Conservation (phyloP, 2,888 invertebrate species). For the Mongoloraphidia duomilia region DNA sequence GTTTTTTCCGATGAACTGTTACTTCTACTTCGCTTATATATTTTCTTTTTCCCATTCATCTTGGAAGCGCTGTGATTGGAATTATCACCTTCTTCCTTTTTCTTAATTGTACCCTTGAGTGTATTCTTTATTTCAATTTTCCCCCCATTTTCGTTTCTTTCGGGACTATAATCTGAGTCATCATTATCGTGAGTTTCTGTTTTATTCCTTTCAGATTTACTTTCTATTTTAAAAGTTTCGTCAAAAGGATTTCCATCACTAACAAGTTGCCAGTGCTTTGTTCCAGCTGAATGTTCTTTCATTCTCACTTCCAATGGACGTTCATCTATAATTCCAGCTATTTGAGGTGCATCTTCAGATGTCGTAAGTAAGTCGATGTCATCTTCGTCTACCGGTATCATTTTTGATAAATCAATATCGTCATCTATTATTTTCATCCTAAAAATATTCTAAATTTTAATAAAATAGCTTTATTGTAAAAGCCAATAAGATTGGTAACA, state of each 20-base stretch:
- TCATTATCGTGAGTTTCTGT: too few species aligned
- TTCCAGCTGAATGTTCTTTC: slow-evolving; percentile 8
- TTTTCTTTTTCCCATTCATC: too few species aligned
- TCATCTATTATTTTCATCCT: slow-evolving; percentile 80
- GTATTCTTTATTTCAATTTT: slow-evolving; percentile 13
- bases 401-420: slow-evolving; percentile 51
- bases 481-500: background rate
- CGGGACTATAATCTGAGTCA: background rate
- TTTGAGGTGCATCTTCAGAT: slow-evolving; percentile 80
- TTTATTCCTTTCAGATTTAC: too few species aligned
- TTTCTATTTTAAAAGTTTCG: too few species aligned
- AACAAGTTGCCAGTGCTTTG: slow-evolving; percentile 10
- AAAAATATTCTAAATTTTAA: slow-evolving; percentile 21
- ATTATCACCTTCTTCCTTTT: slow-evolving; percentile 7
- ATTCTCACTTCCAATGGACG: slow-evolving; percentile 45
- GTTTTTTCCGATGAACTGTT: too few species aligned
- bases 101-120: background rate
- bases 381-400: slow-evolving; percentile 44
- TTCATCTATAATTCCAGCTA: slow-evolving; percentile 79
- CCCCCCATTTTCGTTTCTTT: background rate
- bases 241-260: slow-evolving; percentile 3
- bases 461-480: background rate
- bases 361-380: slow-evolving; percentile 52
- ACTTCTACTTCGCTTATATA: too few species aligned
- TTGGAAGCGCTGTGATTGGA: background rate